Percentiles rank a stretch among this genome's conserved stretches.
phyloP scores from a whole-genome alignment of 2,888 invertebrate genomes.

The Panorpa germanica region DNA sequence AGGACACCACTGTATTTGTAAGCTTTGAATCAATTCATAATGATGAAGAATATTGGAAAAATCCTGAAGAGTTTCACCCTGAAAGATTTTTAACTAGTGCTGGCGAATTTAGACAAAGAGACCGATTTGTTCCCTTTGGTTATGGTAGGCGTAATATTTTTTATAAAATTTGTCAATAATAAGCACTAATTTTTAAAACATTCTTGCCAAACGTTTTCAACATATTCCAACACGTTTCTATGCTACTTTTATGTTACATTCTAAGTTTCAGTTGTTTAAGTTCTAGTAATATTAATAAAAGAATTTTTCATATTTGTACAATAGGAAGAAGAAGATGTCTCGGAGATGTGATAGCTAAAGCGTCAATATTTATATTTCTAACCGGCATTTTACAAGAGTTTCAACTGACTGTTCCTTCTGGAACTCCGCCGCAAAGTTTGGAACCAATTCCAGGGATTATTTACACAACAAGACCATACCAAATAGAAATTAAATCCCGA shows the following conservation, averaged over 20 bases:
- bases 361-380: slow-evolving; percentile 39
- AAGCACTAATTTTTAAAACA: no score
- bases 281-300: no score
- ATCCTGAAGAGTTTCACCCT: slow-evolving; percentile 41
- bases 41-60: slow-evolving; percentile 34
- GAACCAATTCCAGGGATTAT: slow-evolving; percentile 32
- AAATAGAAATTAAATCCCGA: no score
- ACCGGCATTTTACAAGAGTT: slow-evolving; percentile 36
- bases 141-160: slow-evolving; percentile 32
- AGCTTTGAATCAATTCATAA: slow-evolving; percentile 33
- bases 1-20: slow-evolving; percentile 29
- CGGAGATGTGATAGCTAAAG: slow-evolving; percentile 40
- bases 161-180: slow-evolving; percentile 3
- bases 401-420: slow-evolving; percentile 24
- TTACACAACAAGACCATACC: slow-evolving; percentile 33
- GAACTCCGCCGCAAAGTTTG: slow-evolving; percentile 22
- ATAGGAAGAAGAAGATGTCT: slow-evolving; percentile 41
- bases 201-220: no score
- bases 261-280: background rate
- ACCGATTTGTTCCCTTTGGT: slow-evolving; percentile 23
- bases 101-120: slow-evolving; percentile 17
- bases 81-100: slow-evolving; percentile 35
- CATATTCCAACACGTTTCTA: slow-evolving; percentile 1
- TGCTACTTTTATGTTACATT: slow-evolving; percentile 5
- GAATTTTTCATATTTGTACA: no score